A percentile compares a stretch with the other conserved stretches of the same genome.
These are phyloP conservation scores for Spondyliosoma cantharus DNA, from an alignment of 2,797 vertebrate genomes.

Conservation along the genomic window DNA sequence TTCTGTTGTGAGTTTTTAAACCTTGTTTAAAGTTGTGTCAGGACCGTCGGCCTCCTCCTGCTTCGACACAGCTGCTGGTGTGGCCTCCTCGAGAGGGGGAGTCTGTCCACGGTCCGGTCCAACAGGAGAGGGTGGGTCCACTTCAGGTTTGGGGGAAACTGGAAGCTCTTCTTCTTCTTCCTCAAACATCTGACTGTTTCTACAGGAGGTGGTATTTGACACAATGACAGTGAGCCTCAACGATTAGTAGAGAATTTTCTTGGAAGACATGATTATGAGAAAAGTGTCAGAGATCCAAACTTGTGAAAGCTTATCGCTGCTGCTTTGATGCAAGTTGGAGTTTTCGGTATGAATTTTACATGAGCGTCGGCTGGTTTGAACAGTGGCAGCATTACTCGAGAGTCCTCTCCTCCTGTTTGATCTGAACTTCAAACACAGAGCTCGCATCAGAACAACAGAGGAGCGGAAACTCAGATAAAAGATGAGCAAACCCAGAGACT, in stretches of 20 bases:
- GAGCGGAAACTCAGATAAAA: neutral
- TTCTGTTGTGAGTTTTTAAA: constrained; percentile 3
- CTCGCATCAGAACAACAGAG: constrained; percentile 3
- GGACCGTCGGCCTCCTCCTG: neutral
- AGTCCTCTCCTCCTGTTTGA: constrained; percentile 44
- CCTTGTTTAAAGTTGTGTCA: constrained; percentile 10
- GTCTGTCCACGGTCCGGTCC: neutral
- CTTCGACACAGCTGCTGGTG: neutral
- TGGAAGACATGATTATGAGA: neutral
- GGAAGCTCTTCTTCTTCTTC: constrained; percentile 37
- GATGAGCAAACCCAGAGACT: neutral
- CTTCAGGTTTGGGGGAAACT: constrained; percentile 1
- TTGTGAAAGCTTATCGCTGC: neutral
- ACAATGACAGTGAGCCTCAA: neutral
- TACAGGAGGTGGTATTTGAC: constrained; percentile 16
- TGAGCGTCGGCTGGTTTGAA: neutral
- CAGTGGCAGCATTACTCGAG: neutral
- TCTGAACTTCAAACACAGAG: constrained; percentile 53
- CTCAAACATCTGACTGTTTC: constrained; percentile 70
- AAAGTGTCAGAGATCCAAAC: neutral
- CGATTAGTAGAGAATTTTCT: neutral
- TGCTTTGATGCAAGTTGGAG: neutral
- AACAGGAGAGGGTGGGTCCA: constrained; percentile 4
- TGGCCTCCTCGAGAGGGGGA: neutral
- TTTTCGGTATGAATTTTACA: neutral